These are phyloP conservation scores for Ricordea florida DNA, from an alignment of 92 coral and sea anemone species.

Conservation along the genomic window DNA sequence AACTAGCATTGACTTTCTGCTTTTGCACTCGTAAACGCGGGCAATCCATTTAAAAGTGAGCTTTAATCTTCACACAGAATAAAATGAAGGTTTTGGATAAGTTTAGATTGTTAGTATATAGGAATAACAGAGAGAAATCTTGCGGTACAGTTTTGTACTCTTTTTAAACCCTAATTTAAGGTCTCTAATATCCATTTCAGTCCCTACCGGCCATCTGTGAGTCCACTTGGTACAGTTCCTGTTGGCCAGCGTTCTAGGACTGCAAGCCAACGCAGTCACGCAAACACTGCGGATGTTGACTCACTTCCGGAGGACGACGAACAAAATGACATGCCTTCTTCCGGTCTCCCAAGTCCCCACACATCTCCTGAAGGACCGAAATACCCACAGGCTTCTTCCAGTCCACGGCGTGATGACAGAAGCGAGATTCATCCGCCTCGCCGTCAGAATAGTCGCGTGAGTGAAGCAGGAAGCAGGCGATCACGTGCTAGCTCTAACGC, in stretches of 20 bases:
- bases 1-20: too few relatives aligned
- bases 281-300: slow-evolving; percentile 59
- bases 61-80: too few relatives aligned
- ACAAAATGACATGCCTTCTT: slow-evolving; percentile 37
- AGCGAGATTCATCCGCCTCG: slow-evolving; percentile 55
- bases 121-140: too few relatives aligned
- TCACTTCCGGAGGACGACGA: slow-evolving; percentile 41
- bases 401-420: slow-evolving; percentile 37
- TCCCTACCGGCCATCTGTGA: slow-evolving; percentile 50
- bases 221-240: slow-evolving; percentile 39
- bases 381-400: slow-evolving; percentile 66
- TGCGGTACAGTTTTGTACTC: too few relatives aligned
- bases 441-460: slow-evolving; percentile 54
- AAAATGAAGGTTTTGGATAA: too few relatives aligned
- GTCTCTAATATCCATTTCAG: background rate
- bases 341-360: slow-evolving; percentile 65
- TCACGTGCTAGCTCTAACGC: slow-evolving; percentile 60
- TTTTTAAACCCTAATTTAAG: background rate
- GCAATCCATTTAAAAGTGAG: too few relatives aligned
- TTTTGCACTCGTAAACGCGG: too few relatives aligned
- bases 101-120: too few relatives aligned
- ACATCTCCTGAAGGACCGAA: slow-evolving; percentile 49
- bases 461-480: slow-evolving; percentile 49
- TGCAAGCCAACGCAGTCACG: slow-evolving; percentile 69
- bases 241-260: slow-evolving; percentile 67